Evolutionary conservation across 2,888 invertebrate genomes (phyloP).

Genomic region (Chirona hameri): DNA sequence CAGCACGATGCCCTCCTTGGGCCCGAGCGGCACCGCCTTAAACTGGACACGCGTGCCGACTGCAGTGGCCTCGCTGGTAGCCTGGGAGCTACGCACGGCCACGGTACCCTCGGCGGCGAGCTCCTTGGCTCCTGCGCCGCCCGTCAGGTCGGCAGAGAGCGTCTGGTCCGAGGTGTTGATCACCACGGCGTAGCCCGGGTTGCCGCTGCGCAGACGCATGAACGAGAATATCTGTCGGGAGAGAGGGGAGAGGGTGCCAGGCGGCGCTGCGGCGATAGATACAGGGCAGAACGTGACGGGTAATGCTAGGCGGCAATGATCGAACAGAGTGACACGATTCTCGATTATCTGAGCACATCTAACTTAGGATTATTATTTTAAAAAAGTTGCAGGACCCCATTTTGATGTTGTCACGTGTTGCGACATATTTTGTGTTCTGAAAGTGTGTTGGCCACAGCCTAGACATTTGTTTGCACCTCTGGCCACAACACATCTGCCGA

Average conservation of each 20-base stretch:
- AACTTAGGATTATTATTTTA: too few species aligned
- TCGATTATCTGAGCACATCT: too few species aligned
- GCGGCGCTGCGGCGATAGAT: too few species aligned
- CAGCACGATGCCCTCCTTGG: constrained; percentile 32
- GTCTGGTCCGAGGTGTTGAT: constrained; percentile 59
- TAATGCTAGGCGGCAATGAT: too few species aligned
- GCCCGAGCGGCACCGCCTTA: constrained; percentile 29
- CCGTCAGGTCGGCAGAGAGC: constrained; percentile 54
- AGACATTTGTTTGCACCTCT: too few species aligned
- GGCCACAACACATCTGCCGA: neutral
- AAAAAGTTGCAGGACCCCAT: too few species aligned
- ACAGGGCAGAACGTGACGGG: too few species aligned
- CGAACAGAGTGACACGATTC: too few species aligned
- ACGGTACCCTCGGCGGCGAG: constrained; percentile 35
- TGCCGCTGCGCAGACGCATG: constrained; percentile 58
- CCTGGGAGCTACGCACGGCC: constrained; percentile 35
- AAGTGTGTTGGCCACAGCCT: too few species aligned
- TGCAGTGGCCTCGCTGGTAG: constrained; percentile 10
- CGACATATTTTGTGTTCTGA: too few species aligned
- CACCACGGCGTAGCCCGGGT: constrained; percentile 69
- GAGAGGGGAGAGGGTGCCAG: neutral
- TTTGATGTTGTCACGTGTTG: too few species aligned
- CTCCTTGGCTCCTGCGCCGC: constrained; percentile 32
- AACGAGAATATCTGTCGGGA: neutral
- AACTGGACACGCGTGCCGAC: constrained; percentile 33